Percentiles rank a stretch among this genome's conserved stretches.
Conservation (phyloP, 2,113 vertebrate species). For the Suncus etruscus region DNA sequence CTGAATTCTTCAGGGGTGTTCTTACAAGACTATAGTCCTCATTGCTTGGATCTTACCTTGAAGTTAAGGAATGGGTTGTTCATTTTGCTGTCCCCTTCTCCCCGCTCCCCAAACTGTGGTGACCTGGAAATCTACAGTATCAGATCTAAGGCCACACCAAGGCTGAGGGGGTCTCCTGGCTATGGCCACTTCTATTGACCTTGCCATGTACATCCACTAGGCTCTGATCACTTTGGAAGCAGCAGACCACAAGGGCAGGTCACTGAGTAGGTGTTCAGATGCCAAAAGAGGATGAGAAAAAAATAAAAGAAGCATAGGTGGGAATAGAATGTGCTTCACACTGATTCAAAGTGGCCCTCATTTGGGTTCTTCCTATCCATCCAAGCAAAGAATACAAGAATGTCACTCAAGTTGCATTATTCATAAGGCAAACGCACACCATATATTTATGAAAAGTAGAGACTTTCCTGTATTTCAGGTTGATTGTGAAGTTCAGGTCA, state of each 20-base stretch:
- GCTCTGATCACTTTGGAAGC: neutral
- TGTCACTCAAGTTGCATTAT: neutral
- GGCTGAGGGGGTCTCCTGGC: neutral
- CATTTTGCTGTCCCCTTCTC: too few relatives aligned
- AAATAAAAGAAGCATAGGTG: neutral
- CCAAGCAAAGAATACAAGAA: neutral
- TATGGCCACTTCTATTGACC: neutral
- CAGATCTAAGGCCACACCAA: neutral
- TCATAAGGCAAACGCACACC: neutral
- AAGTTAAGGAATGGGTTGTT: too few relatives aligned
- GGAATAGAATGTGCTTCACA: neutral
- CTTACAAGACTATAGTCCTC: too few relatives aligned
- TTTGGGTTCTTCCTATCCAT: neutral
- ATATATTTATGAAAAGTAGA: conserved; percentile 18
- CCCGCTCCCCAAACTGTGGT: neutral
- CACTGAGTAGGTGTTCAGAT: too few relatives aligned
- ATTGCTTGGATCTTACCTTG: too few relatives aligned
- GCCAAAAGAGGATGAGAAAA: neutral
- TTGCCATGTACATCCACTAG: neutral
- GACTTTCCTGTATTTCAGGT: neutral
- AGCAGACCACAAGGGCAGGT: neutral
- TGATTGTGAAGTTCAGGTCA: neutral
- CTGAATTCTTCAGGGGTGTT: too few relatives aligned
- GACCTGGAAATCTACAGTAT: neutral
- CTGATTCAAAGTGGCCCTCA: neutral